Percentiles rank a stretch among this genome's conserved stretches.
Conservation (phyloP, 2,888 invertebrate genomes). For the Rotaria sp. region DNA sequence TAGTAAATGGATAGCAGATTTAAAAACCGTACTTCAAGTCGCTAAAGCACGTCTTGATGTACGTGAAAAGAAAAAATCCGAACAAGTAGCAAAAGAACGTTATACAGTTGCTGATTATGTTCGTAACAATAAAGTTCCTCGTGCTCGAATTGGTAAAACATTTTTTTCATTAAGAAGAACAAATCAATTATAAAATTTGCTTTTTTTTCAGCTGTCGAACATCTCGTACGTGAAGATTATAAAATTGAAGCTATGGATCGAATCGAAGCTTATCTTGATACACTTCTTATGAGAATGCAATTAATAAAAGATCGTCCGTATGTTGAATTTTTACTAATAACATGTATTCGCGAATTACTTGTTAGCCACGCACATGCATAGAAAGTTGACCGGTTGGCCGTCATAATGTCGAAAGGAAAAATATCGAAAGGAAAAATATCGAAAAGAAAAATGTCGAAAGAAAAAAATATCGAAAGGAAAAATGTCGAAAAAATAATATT, state of each 20-base stretch:
- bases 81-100: constrained; percentile 85
- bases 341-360: no score
- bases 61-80: constrained; percentile 61
- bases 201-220: constrained; percentile 67
- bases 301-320: constrained; percentile 64
- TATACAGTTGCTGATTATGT: constrained; percentile 91
- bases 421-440: no score
- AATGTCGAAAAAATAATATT: no score
- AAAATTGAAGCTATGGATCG: constrained; percentile 98
- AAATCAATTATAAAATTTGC: not conserved
- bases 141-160: constrained; percentile 72
- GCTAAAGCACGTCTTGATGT: constrained; percentile 4
- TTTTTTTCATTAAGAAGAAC: not conserved
- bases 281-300: constrained; percentile 83
- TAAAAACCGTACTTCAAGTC: not conserved
- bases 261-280: constrained; percentile 97
- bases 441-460: no score
- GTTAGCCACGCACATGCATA: no score
- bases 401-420: no score
- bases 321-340: not conserved
- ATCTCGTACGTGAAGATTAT: constrained; percentile 96
- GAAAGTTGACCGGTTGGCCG: no score
- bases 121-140: constrained; percentile 57
- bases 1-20: not conserved
- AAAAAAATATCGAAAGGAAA: no score